A percentile compares a stretch with the other conserved stretches of the same genome.
These are phyloP conservation scores for Tragopan temminckii DNA, from an alignment of 2,797 vertebrate genomes.

Conservation along the genomic window DNA sequence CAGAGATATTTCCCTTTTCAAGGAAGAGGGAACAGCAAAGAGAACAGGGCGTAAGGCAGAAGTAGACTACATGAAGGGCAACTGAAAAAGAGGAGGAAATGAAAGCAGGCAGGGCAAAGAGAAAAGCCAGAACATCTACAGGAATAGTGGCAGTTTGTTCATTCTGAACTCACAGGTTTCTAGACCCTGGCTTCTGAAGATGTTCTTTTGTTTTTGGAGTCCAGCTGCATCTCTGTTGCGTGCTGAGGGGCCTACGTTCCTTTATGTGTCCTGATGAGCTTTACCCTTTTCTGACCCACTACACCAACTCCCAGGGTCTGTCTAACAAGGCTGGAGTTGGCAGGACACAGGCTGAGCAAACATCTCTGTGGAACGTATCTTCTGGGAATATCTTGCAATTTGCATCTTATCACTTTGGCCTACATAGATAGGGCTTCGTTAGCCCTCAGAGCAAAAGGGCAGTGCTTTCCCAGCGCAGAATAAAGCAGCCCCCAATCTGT, in stretches of 20 bases:
- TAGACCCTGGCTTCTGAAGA: not conserved
- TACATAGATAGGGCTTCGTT: not conserved
- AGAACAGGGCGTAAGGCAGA: not conserved
- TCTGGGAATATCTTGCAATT: not conserved
- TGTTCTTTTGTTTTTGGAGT: not conserved
- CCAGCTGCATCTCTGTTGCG: not conserved
- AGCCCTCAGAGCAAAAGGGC: not conserved
- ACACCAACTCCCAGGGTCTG: not conserved
- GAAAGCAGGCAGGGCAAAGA: not conserved
- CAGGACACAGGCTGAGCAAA: not conserved
- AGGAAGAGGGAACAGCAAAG: not conserved
- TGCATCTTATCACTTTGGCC: not conserved
- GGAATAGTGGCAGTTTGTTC: not conserved
- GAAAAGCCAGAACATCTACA: not conserved
- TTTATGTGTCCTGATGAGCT: not conserved
- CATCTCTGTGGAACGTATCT: not conserved
- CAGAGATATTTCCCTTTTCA: rapidly evolving
- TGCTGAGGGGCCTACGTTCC: not conserved
- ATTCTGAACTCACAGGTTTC: not conserved
- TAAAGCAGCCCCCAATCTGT: not conserved
- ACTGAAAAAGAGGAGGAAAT: not conserved
- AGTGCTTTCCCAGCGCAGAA: not conserved
- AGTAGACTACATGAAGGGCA: not conserved
- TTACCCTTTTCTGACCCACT: not conserved
- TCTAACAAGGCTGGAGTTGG: not conserved